Base-by-base conservation (phyloP, 2,113 vertebrate genomes). In the Pipra filicauda region DNA sequence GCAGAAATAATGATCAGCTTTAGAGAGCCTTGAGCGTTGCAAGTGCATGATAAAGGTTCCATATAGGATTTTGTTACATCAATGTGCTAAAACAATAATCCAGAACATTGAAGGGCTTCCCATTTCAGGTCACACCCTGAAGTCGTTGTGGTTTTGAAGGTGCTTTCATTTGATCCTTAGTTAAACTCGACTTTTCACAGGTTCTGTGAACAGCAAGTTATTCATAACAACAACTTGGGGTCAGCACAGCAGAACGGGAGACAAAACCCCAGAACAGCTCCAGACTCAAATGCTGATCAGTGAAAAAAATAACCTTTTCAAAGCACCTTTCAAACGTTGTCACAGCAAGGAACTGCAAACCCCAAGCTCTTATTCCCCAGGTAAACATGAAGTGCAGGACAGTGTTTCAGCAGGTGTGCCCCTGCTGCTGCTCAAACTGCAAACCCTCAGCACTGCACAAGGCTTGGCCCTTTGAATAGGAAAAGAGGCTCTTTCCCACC, bases 381-480 rank as follows among this genome's bases (percentile, higher is more conserved):
- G 92, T 61, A 91, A 97, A 93, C 86, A 90, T 67, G 54, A 62
- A 57, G 22, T 74, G 93, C 65, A 77, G 94, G 83, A 65, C 73
- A 92, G 67, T 39, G 91, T 96, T 95, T 85, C 96, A 94, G 97
- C 98, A 98, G 98, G 97, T 98, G 98, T 97, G 94, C 72, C 49
- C 74, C 18, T 88, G 48, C 39, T 91, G 93, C 87, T 96, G 11
- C 84, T 96, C 84, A 73, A 55, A 52, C 33, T 64, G 80, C 43
- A 57, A 43, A 8, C 73, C 16, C 80, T 82, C 88, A 67, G 26
- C 43, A 0, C 85, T 39, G 72, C 91, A 84, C 78, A 85, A 13
- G 23, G 77, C 90, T 22, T 17, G 51, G 61, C 74, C 89, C 94
- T 97, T 96, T 94, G 93, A 85, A 84, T 51, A 4, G 51, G 72